Percentiles rank a stretch among this genome's conserved stretches.
Conservation (phyloP, 1,140 invertebrate genomes). For the Asbolus verrucosus region DNA sequence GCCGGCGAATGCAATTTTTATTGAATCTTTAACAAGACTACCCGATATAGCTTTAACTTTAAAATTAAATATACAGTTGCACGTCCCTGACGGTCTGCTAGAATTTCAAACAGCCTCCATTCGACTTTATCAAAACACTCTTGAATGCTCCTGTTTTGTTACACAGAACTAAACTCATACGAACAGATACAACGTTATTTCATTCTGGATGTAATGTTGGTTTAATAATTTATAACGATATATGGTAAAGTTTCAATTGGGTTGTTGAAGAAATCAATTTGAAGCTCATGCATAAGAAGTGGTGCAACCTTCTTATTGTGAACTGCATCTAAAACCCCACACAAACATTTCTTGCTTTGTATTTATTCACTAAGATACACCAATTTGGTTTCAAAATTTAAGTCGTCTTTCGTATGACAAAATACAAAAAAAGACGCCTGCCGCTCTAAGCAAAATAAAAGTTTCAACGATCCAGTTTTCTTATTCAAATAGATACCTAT, state of each 20-base stretch:
- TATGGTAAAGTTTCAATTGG: conserved; percentile 13
- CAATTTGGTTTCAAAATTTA: conserved; percentile 21
- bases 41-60: neutral
- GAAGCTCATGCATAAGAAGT: conserved; percentile 30
- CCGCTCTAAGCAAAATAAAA: no score
- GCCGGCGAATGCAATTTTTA: neutral
- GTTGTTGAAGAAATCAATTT: conserved; percentile 28
- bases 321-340: conserved; percentile 16
- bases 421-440: no score
- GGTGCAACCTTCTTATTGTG: conserved; percentile 5
- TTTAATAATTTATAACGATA: conserved; percentile 27
- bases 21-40: neutral
- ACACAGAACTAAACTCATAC: conserved; percentile 9
- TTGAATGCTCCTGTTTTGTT: conserved; percentile 27
- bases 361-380: conserved; percentile 15
- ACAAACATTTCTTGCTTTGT: conserved; percentile 20
- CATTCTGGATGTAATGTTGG: conserved; percentile 13
- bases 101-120: conserved; percentile 22
- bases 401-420: no score
- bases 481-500: no score
- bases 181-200: conserved; percentile 34
- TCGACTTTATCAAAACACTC: conserved; percentile 34
- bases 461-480: no score
- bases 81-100: neutral
- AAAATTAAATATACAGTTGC: conserved; percentile 31